Percentiles rank a stretch among this genome's conserved stretches.
Conservation (phyloP, 1,140 invertebrate species). For the Cecropterus lyciades region DNA sequence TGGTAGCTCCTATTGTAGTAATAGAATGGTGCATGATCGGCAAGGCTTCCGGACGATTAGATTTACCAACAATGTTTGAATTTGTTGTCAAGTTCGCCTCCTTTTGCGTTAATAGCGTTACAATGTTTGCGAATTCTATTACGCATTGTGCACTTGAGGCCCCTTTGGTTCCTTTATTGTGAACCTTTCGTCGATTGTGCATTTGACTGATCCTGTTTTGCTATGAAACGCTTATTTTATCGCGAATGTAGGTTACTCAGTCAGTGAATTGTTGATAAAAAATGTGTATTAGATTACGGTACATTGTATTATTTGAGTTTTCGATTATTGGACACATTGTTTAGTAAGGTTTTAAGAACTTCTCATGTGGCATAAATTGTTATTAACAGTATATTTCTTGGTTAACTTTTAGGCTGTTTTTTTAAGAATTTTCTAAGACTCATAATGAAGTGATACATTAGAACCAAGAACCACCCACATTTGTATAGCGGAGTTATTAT, state of each 20-base stretch:
- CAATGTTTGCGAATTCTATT: slow-evolving; percentile 82
- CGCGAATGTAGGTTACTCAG: slow-evolving; percentile 29
- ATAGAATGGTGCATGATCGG: slow-evolving; percentile 73
- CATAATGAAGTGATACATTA: slow-evolving; percentile 78
- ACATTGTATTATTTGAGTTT: slow-evolving; percentile 18
- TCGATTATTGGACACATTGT: not conserved
- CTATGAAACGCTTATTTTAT: slow-evolving; percentile 41
- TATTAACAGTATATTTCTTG: too few relatives aligned
- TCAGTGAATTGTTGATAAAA: slow-evolving; percentile 18
- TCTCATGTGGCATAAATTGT: too few relatives aligned
- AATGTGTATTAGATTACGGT: slow-evolving; percentile 1
- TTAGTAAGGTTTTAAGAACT: not conserved
- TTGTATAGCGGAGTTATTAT: slow-evolving; percentile 79
- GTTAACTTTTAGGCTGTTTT: not conserved
- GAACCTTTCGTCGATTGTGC: slow-evolving; percentile 64
- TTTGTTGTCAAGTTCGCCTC: slow-evolving; percentile 82
- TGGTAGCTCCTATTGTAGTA: slow-evolving; percentile 62
- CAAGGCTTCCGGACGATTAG: slow-evolving; percentile 79
- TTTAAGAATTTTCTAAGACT: slow-evolving; percentile 20
- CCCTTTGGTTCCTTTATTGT: slow-evolving; percentile 60
- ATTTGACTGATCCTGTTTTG: slow-evolving; percentile 65
- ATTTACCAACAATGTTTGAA: slow-evolving; percentile 73
- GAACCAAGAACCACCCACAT: slow-evolving; percentile 80
- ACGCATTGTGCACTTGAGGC: slow-evolving; percentile 71
- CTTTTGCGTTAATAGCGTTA: slow-evolving; percentile 81